Conservation (phyloP, 2,888 invertebrate genomes). For the Tubulanus polymorphus region DNA sequence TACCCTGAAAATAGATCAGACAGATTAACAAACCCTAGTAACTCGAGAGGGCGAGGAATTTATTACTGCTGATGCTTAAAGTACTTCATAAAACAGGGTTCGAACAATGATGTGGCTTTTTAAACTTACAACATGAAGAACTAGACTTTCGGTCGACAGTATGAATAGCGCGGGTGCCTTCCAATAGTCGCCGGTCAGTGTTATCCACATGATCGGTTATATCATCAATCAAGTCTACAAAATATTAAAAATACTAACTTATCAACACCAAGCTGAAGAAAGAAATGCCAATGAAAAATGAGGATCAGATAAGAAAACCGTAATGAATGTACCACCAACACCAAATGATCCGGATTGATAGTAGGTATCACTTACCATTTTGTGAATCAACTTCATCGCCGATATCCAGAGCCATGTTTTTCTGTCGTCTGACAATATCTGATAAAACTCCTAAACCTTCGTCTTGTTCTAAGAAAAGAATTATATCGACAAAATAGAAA, state of each 20-base stretch:
- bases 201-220: slow-evolving; percentile 69
- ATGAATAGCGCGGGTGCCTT: slow-evolving; percentile 66
- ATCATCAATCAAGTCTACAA: slow-evolving; percentile 71
- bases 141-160: slow-evolving; percentile 66
- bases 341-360: neutral
- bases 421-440: slow-evolving; percentile 71
- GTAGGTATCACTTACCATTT: slow-evolving; percentile 63
- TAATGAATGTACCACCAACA: slow-evolving; percentile 1
- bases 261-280: neutral
- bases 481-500: neutral
- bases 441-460: slow-evolving; percentile 70
- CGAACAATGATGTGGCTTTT: neutral
- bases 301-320: too few relatives aligned
- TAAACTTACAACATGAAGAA: slow-evolving; percentile 64
- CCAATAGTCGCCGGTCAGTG: slow-evolving; percentile 65
- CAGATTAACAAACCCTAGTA: neutral
- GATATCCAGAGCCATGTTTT: slow-evolving; percentile 70
- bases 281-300: too few relatives aligned
- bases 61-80: neutral
- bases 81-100: neutral
- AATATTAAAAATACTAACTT: slow-evolving; percentile 14
- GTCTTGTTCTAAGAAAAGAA: slow-evolving; percentile 65
- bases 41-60: neutral
- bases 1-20: slow-evolving; percentile 57
- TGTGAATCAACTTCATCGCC: slow-evolving; percentile 73